Conservation (phyloP, 2,888 invertebrate genomes). For the Torymus auratus region DNA sequence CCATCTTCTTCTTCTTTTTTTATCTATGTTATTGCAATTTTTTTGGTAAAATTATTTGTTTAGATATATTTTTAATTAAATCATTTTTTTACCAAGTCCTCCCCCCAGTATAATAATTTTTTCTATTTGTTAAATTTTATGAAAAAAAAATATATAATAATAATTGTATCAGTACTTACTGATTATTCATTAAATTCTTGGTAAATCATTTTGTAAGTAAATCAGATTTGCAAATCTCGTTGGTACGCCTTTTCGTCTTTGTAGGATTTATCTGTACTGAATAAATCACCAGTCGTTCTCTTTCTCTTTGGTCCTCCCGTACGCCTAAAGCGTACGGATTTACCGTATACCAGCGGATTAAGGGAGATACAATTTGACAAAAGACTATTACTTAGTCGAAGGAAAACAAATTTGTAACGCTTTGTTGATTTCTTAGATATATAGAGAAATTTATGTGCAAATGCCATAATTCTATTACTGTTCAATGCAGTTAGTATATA, state of each 20-base stretch:
- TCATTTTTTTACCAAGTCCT: too few species aligned
- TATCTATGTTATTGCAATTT: too few species aligned
- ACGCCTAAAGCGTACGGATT: conserved; percentile 34
- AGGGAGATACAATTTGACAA: conserved; percentile 56
- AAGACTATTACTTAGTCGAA: conserved; percentile 53
- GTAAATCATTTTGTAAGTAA: conserved; percentile 52
- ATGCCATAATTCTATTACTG: conserved; percentile 50
- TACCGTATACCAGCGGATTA: conserved; percentile 45
- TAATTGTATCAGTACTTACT: too few species aligned
- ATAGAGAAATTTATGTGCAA: conserved; percentile 57
- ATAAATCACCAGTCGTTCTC: conserved; percentile 49
- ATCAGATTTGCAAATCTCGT: conserved; percentile 46
- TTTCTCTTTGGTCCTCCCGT: conserved; percentile 10
- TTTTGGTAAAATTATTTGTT: too few species aligned
- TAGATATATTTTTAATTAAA: too few species aligned
- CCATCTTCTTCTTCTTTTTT: too few species aligned
- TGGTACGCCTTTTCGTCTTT: conserved; percentile 37
- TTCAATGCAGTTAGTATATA: conserved; percentile 35
- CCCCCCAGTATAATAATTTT: too few species aligned
- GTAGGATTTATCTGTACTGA: conserved; percentile 33
- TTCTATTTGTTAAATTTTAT: too few species aligned
- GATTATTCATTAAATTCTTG: background rate
- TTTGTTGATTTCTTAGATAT: conserved; percentile 21
- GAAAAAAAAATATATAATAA: too few species aligned
- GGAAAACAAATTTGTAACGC: conserved; percentile 52